phyloP scores from a whole-genome alignment of 2,797 vertebrate genomes.

The Spondyliosoma cantharus region DNA sequence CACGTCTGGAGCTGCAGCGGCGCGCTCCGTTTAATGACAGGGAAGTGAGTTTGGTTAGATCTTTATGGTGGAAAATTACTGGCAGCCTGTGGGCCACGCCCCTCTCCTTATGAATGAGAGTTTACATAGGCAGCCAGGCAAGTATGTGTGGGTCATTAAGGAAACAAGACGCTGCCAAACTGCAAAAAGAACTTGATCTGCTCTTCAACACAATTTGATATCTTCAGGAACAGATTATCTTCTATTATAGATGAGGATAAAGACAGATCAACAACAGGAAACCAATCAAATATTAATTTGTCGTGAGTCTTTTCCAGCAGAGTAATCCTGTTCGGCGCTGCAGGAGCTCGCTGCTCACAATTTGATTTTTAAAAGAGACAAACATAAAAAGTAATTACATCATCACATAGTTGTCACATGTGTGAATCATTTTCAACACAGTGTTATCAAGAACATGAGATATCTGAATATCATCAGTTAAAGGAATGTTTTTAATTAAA shows the following conservation, averaged over 20 bases:
- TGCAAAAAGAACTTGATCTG: slow-evolving; percentile 21
- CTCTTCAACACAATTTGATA: background rate
- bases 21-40: slow-evolving; percentile 59
- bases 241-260: slow-evolving; percentile 4
- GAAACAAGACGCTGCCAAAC: slow-evolving; percentile 43
- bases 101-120: slow-evolving; percentile 74
- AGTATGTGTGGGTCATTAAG: slow-evolving; percentile 63
- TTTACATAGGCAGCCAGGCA: slow-evolving; percentile 73
- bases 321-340: background rate
- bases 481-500: too few species aligned
- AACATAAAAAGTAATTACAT: background rate
- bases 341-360: background rate
- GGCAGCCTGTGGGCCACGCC: slow-evolving; percentile 56
- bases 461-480: too few species aligned
- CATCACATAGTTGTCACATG: too few species aligned
- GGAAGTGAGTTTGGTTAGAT: slow-evolving; percentile 66
- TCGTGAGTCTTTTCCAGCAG: background rate
- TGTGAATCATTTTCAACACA: background rate
- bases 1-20: slow-evolving; percentile 56
- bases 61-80: slow-evolving; percentile 75
- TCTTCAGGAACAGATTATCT: slow-evolving; percentile 3
- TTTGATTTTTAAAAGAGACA: background rate
- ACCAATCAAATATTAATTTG: background rate
- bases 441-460: too few species aligned
- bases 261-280: background rate